Conservation (phyloP, 2,888 invertebrate genomes). For the Capitulum mitella region DNA sequence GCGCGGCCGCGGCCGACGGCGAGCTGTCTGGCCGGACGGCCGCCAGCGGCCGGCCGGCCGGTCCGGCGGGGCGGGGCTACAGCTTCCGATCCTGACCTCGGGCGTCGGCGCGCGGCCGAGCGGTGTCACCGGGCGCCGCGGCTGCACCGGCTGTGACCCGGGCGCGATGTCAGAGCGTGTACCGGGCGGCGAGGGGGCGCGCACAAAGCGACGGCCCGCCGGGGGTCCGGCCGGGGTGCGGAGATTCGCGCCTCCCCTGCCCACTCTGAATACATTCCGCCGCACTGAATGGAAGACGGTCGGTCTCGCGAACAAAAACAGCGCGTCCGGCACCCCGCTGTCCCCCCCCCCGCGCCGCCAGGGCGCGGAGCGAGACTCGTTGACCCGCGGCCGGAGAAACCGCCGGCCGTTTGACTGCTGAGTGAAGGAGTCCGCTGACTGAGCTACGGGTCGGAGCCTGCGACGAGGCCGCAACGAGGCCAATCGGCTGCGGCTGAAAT, state of each 20-base stretch:
- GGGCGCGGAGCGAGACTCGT: too few species aligned
- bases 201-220: background rate
- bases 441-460: too few species aligned
- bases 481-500: too few species aligned
- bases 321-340: too few species aligned
- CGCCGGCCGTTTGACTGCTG: too few species aligned
- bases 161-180: background rate
- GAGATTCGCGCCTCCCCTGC: background rate
- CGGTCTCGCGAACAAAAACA: background rate
- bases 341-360: too few species aligned
- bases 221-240: background rate
- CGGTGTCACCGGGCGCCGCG: background rate
- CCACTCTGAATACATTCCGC: background rate
- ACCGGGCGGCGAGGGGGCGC: background rate
- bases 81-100: background rate
- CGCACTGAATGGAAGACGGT: background rate
- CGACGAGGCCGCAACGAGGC: too few species aligned
- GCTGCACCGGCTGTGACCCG: background rate
- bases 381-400: too few species aligned
- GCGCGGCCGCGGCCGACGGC: background rate
- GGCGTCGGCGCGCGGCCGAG: too few species aligned
- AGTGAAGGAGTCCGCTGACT: too few species aligned
- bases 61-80: background rate
- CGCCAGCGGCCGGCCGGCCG: background rate
- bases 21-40: background rate